A percentile compares a stretch with the other conserved stretches of the same genome.
These are phyloP conservation scores for Teleogryllus oceanicus DNA, from an alignment of 2,888 invertebrate genomes.

Conservation along the genomic window DNA sequence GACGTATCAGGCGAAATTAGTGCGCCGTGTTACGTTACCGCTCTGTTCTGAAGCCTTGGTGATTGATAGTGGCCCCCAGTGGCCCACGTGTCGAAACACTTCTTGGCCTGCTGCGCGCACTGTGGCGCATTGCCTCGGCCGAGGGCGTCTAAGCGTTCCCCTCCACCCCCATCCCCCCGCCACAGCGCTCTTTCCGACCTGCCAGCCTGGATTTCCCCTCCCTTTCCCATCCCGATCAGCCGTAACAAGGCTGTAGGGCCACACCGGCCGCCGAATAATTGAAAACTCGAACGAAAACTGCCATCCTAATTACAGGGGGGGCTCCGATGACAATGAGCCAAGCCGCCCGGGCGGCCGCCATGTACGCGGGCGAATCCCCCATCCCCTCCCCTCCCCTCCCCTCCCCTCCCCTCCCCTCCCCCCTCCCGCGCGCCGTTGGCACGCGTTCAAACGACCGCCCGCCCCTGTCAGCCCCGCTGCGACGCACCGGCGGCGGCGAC, in stretches of 20 bases:
- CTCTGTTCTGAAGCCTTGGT: too few relatives aligned
- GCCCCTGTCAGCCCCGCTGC: background rate
- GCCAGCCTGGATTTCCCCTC: background rate
- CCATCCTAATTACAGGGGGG: background rate
- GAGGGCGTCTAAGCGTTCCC: too few relatives aligned
- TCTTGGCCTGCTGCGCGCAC: too few relatives aligned
- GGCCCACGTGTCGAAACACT: too few relatives aligned
- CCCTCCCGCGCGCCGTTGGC: background rate
- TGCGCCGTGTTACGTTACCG: too few relatives aligned
- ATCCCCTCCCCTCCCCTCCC: background rate
- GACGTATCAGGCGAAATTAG: too few relatives aligned
- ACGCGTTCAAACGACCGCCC: background rate
- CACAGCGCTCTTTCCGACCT: too few relatives aligned
- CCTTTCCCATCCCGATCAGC: background rate
- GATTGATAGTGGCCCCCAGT: too few relatives aligned
- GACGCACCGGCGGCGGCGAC: background rate
- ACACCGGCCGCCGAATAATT: background rate
- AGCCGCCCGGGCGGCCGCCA: background rate
- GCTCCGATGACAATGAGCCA: background rate
- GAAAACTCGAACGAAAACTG: conserved; percentile 9
- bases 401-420: background rate
- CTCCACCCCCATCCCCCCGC: too few relatives aligned
- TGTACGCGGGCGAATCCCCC: background rate
- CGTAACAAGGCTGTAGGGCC: background rate
- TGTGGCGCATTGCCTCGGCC: too few relatives aligned